Conservation (phyloP, 2,797 vertebrate species). For the Geotrypetes seraphini region DNA sequence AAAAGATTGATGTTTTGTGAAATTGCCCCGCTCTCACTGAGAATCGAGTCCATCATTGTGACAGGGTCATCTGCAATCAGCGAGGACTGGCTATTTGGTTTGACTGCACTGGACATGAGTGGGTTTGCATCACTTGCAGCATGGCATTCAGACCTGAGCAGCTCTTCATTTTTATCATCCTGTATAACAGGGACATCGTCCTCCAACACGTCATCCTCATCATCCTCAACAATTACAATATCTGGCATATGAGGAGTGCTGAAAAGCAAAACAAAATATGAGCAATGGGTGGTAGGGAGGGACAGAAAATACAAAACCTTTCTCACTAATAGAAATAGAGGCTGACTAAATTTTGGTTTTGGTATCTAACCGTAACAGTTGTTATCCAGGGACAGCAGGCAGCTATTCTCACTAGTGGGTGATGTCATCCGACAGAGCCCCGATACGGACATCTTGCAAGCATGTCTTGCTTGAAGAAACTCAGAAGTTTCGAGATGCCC, state of each 20-base stretch:
- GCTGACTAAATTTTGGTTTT: too few species aligned
- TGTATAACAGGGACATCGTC: constrained; percentile 53
- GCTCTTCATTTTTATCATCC: constrained; percentile 34
- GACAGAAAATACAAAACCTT: too few species aligned
- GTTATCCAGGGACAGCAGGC: too few species aligned
- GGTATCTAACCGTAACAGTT: too few species aligned
- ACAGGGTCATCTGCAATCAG: constrained; percentile 79
- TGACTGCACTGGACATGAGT: constrained; percentile 57
- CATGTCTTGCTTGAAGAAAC: too few species aligned
- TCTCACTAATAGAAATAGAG: too few species aligned
- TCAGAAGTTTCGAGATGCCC: too few species aligned
- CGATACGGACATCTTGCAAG: too few species aligned
- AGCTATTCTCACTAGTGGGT: too few species aligned
- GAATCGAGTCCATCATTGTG: constrained; percentile 93
- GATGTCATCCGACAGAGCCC: too few species aligned
- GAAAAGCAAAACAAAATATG: constrained; percentile 8
- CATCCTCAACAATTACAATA: constrained; percentile 66
- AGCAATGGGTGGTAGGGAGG: too few species aligned
- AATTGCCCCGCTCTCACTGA: constrained; percentile 79
- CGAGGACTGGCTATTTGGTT: constrained; percentile 64
- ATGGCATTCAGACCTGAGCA: constrained; percentile 20
- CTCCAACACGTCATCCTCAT: constrained; percentile 65
- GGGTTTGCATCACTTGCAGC: constrained; percentile 28
- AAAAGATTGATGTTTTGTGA: constrained; percentile 89
- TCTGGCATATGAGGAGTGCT: constrained; percentile 28